Conservation (phyloP, 2,113 vertebrate species). For the Mobula hypostoma region DNA sequence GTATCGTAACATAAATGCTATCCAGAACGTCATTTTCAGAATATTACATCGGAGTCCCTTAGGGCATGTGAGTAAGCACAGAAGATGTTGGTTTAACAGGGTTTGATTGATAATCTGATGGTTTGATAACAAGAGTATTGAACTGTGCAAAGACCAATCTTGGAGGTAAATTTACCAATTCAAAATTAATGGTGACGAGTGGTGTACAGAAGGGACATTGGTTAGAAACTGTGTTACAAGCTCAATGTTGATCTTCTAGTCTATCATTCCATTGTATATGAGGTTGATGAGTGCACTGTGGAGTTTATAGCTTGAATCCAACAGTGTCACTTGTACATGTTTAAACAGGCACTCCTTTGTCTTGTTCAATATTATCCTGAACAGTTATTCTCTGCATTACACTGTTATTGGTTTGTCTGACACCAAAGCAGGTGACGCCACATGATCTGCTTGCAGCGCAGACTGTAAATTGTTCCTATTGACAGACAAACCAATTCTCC, state of each 20-base stretch:
- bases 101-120: no score
- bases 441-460: neutral
- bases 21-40: neutral
- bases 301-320: neutral
- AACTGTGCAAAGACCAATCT: neutral
- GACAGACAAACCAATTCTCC: neutral
- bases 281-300: neutral
- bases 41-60: neutral
- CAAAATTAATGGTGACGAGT: neutral
- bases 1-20: neutral
- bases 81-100: neutral
- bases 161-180: neutral
- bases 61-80: neutral
- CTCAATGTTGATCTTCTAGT: neutral
- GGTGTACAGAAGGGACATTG: neutral
- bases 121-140: neutral
- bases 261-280: neutral
- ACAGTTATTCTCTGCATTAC: neutral
- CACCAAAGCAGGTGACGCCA: neutral
- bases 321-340: neutral
- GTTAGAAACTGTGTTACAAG: neutral
- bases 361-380: neutral
- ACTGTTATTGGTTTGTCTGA: conserved; percentile 3
- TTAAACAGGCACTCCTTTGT: neutral
- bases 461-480: neutral